Evolutionary conservation across 2,797 vertebrate species (phyloP), one percentile per base, ranked within the genome.

Genomic region (Vultur gryphus): DNA sequence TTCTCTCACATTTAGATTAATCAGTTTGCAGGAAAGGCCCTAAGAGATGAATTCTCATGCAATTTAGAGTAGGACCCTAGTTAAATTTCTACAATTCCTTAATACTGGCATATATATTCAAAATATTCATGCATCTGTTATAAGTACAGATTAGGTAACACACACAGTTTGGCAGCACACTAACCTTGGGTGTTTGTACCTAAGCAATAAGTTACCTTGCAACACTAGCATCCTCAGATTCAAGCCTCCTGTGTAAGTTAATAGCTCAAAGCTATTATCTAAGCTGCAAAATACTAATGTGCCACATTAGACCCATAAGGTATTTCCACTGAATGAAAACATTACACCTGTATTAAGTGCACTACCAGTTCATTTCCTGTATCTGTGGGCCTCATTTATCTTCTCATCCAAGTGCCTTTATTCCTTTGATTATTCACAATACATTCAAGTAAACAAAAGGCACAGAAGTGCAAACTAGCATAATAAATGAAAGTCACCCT

Each of bases 401-500:
- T 43, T 73, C 64, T 96, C 93, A 90, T 77, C 52, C 90, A 89
- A 91, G 93, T 93, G 91, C 87, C 93, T 95, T 93, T 73, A 54
- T 5, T 94, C 80, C 58, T 94, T 87, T 41, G 65, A 69, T 92
- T 86, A 95, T 48, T 94, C 82, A 59, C 65, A 86, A 92, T 94
- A 96, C 92, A 96, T 95, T 96, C 95, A 91, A 94, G 96, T 90
- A 96, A 91, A 93, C 71, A 54, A 90, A 93, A 96, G 87, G 84
- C 93, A 97, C 65, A 94, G 89, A 91, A 94, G 94, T 93, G 95
- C 96, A 96, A 94, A 95, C 62, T 44, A 94, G 93, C 87, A 66
- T 64, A 80, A 78, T 87, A 59, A 79, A 65, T 33, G 73, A 90
- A 75, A 90, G 83, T 85, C 46, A 91, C 72, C 69, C 69, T 89